These are phyloP conservation scores for Limnodromus scolopaceus DNA, from an alignment of 2,797 vertebrate species.

Conservation along the genomic window DNA sequence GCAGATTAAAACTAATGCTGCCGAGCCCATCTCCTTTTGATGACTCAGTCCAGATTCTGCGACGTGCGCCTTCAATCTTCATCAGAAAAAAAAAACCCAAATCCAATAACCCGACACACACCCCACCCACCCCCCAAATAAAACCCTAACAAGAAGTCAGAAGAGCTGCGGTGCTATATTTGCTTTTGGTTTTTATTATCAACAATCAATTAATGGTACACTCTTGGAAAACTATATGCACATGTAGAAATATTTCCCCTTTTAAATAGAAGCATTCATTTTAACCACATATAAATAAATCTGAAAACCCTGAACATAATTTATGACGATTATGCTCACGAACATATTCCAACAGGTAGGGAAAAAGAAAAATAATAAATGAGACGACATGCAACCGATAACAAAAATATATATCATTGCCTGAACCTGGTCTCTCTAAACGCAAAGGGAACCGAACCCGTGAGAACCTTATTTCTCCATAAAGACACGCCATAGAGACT, in stretches of 20 bases:
- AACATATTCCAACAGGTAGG: constrained; percentile 86
- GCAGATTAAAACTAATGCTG: background rate
- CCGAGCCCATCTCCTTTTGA: background rate
- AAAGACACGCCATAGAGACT: constrained; percentile 93
- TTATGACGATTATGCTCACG: constrained; percentile 92
- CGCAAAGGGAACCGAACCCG: constrained; percentile 84
- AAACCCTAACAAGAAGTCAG: background rate
- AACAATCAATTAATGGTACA: constrained; percentile 99
- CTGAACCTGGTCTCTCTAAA: constrained; percentile 87
- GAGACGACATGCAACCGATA: constrained; percentile 96
- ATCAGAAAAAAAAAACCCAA: background rate
- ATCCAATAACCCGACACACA: background rate
- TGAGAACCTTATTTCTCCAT: constrained; percentile 89
- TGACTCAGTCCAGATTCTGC: background rate
- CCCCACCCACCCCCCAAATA: background rate
- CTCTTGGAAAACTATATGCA: constrained; percentile 99
- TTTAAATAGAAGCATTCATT: constrained; percentile 99
- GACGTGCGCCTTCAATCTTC: background rate
- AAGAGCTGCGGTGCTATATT: constrained; percentile 59
- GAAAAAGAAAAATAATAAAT: constrained; percentile 45
- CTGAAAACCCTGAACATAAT: constrained; percentile 94
- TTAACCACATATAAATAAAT: constrained; percentile 99
- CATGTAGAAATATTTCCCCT: constrained; percentile 99
- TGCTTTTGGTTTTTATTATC: constrained; percentile 95
- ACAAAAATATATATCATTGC: constrained; percentile 92